phyloP scores from a whole-genome alignment of 2,888 invertebrate genomes.

The Meiosimyza platycephala region DNA sequence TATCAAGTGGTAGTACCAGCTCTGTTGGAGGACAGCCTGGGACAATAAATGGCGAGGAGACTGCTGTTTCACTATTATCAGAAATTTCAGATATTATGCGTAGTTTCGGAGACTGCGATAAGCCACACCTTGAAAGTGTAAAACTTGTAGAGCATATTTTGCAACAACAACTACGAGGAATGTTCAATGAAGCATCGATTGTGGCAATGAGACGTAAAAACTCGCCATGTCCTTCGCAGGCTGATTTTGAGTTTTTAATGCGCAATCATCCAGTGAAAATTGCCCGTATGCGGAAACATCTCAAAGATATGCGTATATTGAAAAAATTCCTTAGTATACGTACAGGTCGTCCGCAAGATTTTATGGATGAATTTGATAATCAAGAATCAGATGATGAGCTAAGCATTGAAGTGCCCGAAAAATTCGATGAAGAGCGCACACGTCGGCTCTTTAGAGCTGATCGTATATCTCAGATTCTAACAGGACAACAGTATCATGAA shows the following conservation, averaged over 20 bases:
- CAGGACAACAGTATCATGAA: conserved; percentile 76
- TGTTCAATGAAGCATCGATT: conserved; percentile 81
- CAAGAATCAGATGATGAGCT: conserved; percentile 71
- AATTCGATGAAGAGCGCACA: conserved; percentile 65
- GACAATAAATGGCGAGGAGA: conserved; percentile 36
- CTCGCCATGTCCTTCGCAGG: conserved; percentile 70
- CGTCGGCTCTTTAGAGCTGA: conserved; percentile 71
- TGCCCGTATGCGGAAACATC: conserved; percentile 80
- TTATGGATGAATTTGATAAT: conserved; percentile 64
- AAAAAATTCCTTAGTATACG: conserved; percentile 62
- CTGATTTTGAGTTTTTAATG: conserved; percentile 86
- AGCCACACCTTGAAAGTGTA: conserved; percentile 85
- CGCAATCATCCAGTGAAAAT: conserved; percentile 83
- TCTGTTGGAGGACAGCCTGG: background rate
- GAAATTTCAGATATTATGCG: conserved; percentile 91
- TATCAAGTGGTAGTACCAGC: conserved; percentile 30
- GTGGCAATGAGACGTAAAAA: conserved; percentile 74
- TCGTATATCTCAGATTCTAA: conserved; percentile 71
- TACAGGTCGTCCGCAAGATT: conserved; percentile 60
- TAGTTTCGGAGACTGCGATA: conserved; percentile 90
- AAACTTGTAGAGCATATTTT: conserved; percentile 86
- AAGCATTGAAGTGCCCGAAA: conserved; percentile 69
- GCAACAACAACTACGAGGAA: conserved; percentile 80
- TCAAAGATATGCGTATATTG: conserved; percentile 71
- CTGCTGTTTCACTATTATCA: conserved; percentile 56